Evolutionary conservation across 2,797 vertebrate genomes (phyloP).

Genomic region (Potorous gilbertii): DNA sequence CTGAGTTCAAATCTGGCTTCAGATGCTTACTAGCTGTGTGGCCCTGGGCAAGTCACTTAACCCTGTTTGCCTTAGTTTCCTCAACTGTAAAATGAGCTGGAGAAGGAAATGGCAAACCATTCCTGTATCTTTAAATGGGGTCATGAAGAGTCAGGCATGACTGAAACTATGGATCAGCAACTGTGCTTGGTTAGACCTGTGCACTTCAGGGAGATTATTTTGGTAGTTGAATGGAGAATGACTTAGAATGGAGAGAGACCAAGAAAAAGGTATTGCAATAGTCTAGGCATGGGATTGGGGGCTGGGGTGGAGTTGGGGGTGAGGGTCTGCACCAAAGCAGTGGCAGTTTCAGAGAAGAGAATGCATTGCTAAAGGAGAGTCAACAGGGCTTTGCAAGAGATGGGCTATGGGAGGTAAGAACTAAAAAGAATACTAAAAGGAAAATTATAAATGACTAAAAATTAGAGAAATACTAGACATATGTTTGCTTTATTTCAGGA

Average conservation of each 20-base stretch:
- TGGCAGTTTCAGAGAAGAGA: not conserved
- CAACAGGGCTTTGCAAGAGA: not conserved
- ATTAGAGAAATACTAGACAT: slow-evolving; percentile 66
- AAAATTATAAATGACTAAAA: slow-evolving; percentile 69
- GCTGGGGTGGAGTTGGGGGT: not conserved
- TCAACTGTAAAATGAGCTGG: not conserved
- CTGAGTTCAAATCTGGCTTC: not conserved
- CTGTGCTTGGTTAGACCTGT: not conserved
- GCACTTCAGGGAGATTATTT: not conserved
- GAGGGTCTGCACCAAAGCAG: not conserved
- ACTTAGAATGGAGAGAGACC: not conserved
- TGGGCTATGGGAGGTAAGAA: not conserved
- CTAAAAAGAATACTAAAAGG: slow-evolving; percentile 24
- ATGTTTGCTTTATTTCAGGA: slow-evolving; percentile 70
- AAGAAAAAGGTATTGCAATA: not conserved
- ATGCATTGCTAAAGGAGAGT: not conserved
- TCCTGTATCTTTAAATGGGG: not conserved
- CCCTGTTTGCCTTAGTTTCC: not conserved
- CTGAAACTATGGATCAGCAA: not conserved
- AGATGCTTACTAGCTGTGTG: not conserved
- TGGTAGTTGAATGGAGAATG: not conserved
- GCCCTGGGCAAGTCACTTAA: not conserved
- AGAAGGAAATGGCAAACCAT: not conserved
- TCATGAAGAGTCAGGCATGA: not conserved
- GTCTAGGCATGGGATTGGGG: not conserved